Base-by-base conservation (phyloP, 2,888 invertebrate genomes). In the Eupithecia centaureata region DNA sequence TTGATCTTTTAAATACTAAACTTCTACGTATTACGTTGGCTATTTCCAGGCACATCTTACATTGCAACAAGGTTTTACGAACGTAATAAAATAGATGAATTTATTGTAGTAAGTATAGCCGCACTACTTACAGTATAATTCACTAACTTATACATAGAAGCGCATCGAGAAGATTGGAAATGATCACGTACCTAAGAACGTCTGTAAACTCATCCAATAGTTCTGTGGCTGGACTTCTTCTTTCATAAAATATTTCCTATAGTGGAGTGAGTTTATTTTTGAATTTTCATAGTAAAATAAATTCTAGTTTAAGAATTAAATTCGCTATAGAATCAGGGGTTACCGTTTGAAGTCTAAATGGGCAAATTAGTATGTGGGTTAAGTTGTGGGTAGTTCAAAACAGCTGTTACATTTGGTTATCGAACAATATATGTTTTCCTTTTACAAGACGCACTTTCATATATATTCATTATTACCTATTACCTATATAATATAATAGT, bases 301-400 rank as follows among this genome's bases (percentile, higher is more conserved):
- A 56, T 30, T n/a, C 56, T 27, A 15, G 52, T 30, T 28, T 10
- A 54, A 8, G 58, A 62, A 27, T 47, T 68, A 61, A 63, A 56
- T 42, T 35, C 54, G 54, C 56, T 60, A 68, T 59, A 61, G 65
- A 59, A 68, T 61, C 60, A 59, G 62, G 58, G 68, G 65, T 65
- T 62, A 69, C 38, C 35, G 32, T 62, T 65, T 65, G 58, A 54
- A 47, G 1, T n/a, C 18, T 8, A 56, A 59, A 65, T 51, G 63
- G 56, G 35, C 30, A 28, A 60, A 38, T 51, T 35, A 33, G 57
- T 27, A 69, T 51, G 63, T 69, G 63, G 65, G 65, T n/a, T 54
- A 65, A 25, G 56, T n/a, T 35, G 59, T 69, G 63, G 65, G 59
- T 35, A 10, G 65, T 57, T 62, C 15, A 12, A 56, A 60, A 54